phyloP scores from a whole-genome alignment of 2,797 vertebrate species.

The Nannoperca obscura region DNA sequence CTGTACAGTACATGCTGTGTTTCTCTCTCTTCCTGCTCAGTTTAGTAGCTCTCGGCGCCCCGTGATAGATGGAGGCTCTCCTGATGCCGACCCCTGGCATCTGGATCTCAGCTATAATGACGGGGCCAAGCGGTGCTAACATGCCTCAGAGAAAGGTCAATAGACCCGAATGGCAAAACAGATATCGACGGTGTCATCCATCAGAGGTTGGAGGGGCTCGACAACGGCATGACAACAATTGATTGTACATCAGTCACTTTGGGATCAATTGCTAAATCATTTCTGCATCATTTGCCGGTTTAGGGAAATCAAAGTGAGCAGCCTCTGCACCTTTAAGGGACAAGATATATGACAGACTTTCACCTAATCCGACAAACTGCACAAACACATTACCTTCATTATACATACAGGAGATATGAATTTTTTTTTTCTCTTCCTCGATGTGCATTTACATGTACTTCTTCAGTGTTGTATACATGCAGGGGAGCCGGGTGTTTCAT shows the following conservation, averaged over 20 bases:
- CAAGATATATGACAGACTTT: constrained; percentile 40
- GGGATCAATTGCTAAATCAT: constrained; percentile 78
- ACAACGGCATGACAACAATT: constrained; percentile 63
- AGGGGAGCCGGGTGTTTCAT: constrained; percentile 51
- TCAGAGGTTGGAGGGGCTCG: constrained; percentile 58
- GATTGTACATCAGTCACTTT: constrained; percentile 71
- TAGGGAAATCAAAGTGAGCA: constrained; percentile 62
- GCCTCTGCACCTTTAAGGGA: constrained; percentile 59
- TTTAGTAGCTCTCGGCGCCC: constrained; percentile 15
- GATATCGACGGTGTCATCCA: constrained; percentile 71
- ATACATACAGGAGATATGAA: constrained; percentile 58
- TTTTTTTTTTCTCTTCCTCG: not conserved
- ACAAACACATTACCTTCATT: constrained; percentile 63
- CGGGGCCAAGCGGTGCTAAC: constrained; percentile 67
- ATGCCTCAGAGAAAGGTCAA: constrained; percentile 79
- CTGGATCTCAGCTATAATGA: constrained; percentile 65
- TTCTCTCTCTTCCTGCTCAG: constrained; percentile 6
- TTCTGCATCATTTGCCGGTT: constrained; percentile 64
- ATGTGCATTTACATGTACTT: constrained; percentile 70
- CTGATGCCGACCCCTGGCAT: constrained; percentile 56
- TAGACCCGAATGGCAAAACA: constrained; percentile 67
- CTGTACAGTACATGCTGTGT: not conserved
- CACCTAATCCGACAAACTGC: constrained; percentile 67
- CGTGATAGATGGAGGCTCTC: constrained; percentile 47
- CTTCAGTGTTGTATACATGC: constrained; percentile 42